Evolutionary conservation across 2,888 invertebrate genomes (phyloP).

Genomic region (Agrotis puta): DNA sequence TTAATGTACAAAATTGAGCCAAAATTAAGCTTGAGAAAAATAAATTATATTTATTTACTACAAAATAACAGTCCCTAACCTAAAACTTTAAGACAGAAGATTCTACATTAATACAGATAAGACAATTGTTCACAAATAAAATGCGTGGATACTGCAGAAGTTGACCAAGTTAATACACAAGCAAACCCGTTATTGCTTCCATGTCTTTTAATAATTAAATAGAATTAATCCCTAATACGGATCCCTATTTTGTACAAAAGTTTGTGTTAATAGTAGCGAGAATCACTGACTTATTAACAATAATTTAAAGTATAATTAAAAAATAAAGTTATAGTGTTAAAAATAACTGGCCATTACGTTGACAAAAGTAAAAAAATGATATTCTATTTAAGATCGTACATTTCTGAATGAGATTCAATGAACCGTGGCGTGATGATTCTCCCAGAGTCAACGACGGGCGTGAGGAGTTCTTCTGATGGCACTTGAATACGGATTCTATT

Average conservation of each 20-base stretch:
- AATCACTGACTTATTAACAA: constrained; percentile 37
- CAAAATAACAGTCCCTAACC: constrained; percentile 30
- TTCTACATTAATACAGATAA: constrained; percentile 24
- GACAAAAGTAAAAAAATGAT: constrained; percentile 15
- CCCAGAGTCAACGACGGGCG: constrained; percentile 92
- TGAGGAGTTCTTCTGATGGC: constrained; percentile 93
- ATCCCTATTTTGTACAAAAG: constrained; percentile 57
- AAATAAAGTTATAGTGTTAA: constrained; percentile 23
- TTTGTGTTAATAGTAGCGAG: constrained; percentile 54
- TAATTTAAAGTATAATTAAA: constrained; percentile 28
- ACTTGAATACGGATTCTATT: constrained; percentile 94
- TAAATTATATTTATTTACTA: constrained; percentile 11
- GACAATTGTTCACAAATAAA: constrained; percentile 39
- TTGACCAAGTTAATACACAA: constrained; percentile 35
- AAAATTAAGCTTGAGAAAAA: constrained; percentile 12
- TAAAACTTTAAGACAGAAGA: constrained; percentile 29
- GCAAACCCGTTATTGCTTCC: constrained; percentile 35
- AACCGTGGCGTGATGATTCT: constrained; percentile 86
- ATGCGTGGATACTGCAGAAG: constrained; percentile 50
- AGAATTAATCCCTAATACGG: constrained; percentile 49
- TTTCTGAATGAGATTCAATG: constrained; percentile 83
- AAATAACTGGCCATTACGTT: constrained; percentile 57
- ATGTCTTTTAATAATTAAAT: constrained; percentile 42
- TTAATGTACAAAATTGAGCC: constrained; percentile 4
- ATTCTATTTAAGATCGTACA: constrained; percentile 84